Evolutionary conservation across 2,113 vertebrate genomes (phyloP), one percentile per base, ranked within the genome.

Genomic region (Myrmecophaga tridactyla): DNA sequence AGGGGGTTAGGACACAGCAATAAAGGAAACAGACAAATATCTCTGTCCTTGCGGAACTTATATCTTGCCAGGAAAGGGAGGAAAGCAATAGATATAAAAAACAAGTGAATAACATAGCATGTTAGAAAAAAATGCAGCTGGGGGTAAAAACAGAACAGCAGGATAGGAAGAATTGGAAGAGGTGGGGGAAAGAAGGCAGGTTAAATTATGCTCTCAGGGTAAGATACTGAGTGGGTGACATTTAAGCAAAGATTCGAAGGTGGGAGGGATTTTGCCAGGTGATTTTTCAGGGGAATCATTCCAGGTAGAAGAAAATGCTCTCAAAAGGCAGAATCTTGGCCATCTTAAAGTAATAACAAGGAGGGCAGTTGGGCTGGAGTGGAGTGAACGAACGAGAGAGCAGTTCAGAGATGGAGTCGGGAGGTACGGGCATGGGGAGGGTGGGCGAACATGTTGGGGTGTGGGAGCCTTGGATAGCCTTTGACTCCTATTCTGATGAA

Each of bases 401-500:
- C 29, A 65, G 29, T 25, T 36, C n/a, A 39, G 58, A 86, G 7
- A 67, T 11, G 63, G 41, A 27, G n/a, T 11, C 2, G 2, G 31
- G 18, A 6, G 58, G 31, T 53, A 39, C 0, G 6, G 12, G 29
- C 3, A n/a, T 25, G 0, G 29, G 4, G 36, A 15, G 13, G 3
- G 7, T 0, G 0, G 67, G 21, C 1, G 1, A 56, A 56, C 53
- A 18, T 56, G 20, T 21, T 20, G 53, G 53, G 53, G 20, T 6
- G 4, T 1, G 67, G 36, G 2, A 1, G 23, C 46, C n/a, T 2
- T 1, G 12, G 1, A 7, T 29, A 7, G 20, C 21, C 7, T 4
- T 29, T n/a, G 25, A n/a, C 13, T 58, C 20, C 34, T 67, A 39
- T 51, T 70, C 20, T 69, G 34, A 70, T 63, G 2, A 70, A 51